Percentiles rank a stretch among this genome's conserved stretches.
Conservation (phyloP, 1,140 invertebrate species). For the Teleogryllus occipitalis region DNA sequence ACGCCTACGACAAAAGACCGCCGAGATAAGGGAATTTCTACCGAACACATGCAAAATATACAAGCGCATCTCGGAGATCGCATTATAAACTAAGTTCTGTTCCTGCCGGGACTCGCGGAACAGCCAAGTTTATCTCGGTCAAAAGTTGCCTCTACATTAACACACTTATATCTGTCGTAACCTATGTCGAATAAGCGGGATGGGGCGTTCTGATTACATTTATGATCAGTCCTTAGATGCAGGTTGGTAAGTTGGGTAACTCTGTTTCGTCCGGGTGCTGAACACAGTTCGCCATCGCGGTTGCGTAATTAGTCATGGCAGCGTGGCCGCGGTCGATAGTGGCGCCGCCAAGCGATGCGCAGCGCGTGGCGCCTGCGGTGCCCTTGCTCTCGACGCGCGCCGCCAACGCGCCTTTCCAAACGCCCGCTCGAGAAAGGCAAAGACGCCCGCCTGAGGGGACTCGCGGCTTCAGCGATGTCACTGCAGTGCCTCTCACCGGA, state of each 20-base stretch:
- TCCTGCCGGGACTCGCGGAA: background rate
- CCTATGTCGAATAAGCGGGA: background rate
- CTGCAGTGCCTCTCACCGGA: too few species aligned
- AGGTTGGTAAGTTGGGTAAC: background rate
- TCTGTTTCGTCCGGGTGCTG: background rate
- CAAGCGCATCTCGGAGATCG: background rate
- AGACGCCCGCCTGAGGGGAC: too few species aligned
- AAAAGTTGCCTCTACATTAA: background rate
- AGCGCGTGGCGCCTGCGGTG: background rate
- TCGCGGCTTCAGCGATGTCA: too few species aligned
- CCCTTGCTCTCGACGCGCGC: too few species aligned
- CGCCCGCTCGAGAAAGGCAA: too few species aligned
- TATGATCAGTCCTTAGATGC: constrained; percentile 4
- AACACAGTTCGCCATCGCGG: background rate
- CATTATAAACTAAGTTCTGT: background rate
- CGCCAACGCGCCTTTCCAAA: too few species aligned
- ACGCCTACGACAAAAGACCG: too few species aligned
- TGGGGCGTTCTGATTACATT: background rate
- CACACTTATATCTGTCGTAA: background rate
- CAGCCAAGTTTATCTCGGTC: background rate
- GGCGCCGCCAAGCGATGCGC: too few species aligned
- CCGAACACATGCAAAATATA: background rate
- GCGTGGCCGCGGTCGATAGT: background rate
- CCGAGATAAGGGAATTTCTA: background rate
- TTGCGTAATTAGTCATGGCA: background rate